Percentiles rank a stretch among this genome's conserved stretches.
phyloP scores from a whole-genome alignment of 1,140 invertebrate genomes.

The Ylistrum balloti region DNA sequence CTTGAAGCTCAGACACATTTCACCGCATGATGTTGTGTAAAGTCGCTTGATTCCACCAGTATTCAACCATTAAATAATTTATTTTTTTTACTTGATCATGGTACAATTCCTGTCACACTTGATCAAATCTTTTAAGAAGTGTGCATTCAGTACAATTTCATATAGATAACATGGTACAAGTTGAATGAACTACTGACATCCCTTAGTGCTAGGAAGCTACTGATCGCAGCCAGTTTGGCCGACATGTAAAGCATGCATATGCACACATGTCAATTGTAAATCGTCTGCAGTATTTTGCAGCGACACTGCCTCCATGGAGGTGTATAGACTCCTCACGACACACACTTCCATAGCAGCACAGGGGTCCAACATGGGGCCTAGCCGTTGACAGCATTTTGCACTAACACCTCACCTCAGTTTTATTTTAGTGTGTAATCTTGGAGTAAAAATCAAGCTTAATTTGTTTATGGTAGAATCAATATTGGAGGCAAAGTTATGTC shows the following conservation, averaged over 20 bases:
- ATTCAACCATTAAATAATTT: no score
- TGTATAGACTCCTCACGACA: constrained; percentile 24
- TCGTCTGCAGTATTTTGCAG: constrained; percentile 4
- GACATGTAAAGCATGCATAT: constrained; percentile 20
- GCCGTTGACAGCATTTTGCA: background rate
- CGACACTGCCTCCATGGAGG: constrained; percentile 1
- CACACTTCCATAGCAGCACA: constrained; percentile 3
- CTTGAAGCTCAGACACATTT: no score
- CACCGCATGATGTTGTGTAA: no score
- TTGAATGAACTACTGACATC: background rate
- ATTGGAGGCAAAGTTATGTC: background rate
- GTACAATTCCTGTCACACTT: no score
- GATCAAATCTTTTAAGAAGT: no score
- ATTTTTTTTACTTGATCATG: no score
- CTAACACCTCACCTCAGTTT: background rate
- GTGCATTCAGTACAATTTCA: no score
- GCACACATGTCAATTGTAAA: constrained; percentile 28
- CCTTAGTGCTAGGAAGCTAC: background rate
- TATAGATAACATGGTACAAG: background rate
- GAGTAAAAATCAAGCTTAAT: constrained; percentile 11
- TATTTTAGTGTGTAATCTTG: background rate
- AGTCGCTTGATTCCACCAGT: no score
- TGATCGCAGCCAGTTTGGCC: background rate
- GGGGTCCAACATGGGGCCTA: background rate
- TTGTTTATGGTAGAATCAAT: background rate